phyloP scores from a whole-genome alignment of 2,888 invertebrate species.

The Caradrina kadenii region DNA sequence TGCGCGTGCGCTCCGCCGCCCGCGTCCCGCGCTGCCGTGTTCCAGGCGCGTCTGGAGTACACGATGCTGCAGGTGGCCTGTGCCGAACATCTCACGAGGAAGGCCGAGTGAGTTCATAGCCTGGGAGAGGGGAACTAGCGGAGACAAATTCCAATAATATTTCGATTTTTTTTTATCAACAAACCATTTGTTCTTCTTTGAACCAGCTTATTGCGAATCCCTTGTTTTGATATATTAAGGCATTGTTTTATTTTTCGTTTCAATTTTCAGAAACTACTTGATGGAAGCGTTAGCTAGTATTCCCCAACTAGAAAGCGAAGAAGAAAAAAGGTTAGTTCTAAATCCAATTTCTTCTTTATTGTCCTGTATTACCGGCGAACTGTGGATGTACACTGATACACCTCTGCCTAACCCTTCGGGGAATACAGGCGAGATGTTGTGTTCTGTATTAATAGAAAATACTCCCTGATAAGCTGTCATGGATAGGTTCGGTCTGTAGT shows the following conservation, averaged over 20 bases:
- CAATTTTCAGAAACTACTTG: conserved; percentile 92
- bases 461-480: no score
- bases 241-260: background rate
- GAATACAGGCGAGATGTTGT: no score
- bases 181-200: no score
- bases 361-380: no score
- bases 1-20: conserved; percentile 89
- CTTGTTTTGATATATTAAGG: background rate
- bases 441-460: no score
- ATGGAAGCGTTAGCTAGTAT: conserved; percentile 95
- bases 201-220: background rate
- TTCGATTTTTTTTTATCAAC: no score
- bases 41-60: conserved; percentile 94
- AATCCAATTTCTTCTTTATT: background rate
- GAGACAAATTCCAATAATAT: no score
- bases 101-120: conserved; percentile 80
- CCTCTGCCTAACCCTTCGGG: no score
- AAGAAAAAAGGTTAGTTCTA: conserved; percentile 87
- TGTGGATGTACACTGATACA: no score
- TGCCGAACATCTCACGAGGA: conserved; percentile 81
- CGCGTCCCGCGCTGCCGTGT: conserved; percentile 91
- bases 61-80: conserved; percentile 79
- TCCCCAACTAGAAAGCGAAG: conserved; percentile 92
- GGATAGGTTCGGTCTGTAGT: no score
- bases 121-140: no score